These are phyloP conservation scores for Proterorhinus semilunaris DNA, from an alignment of 2,113 vertebrate species.

Conservation along the genomic window DNA sequence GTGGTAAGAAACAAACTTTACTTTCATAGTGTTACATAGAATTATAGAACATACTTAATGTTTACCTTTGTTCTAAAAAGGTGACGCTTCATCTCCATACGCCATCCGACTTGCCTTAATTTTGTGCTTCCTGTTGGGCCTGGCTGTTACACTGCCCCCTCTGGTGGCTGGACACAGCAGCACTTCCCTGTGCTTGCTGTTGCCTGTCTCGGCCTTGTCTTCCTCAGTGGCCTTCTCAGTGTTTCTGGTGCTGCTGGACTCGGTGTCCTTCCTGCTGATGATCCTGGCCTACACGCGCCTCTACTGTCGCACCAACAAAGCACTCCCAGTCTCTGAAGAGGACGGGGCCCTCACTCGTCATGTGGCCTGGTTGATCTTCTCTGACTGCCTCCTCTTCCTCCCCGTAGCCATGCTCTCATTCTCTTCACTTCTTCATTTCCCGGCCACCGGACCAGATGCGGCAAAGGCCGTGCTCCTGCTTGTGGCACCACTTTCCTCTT, in stretches of 20 bases:
- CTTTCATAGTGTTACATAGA: neutral
- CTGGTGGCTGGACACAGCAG: constrained; percentile 77
- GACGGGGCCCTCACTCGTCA: constrained; percentile 88
- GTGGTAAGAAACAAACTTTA: constrained; percentile 17
- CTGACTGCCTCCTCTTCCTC: constrained; percentile 91
- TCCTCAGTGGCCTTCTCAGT: constrained; percentile 81
- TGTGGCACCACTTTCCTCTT: constrained; percentile 86
- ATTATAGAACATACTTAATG: neutral
- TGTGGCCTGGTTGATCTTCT: constrained; percentile 88
- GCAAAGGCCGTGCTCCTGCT: constrained; percentile 87
- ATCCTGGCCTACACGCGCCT: constrained; percentile 85
- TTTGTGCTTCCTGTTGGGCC: constrained; percentile 71
- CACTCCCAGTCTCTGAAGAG: constrained; percentile 60
- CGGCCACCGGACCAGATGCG: constrained; percentile 83
- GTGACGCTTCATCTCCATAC: neutral
- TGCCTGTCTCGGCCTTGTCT: constrained; percentile 73
- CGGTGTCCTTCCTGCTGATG: constrained; percentile 88
- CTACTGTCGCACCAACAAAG: constrained; percentile 76
- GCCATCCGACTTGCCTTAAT: constrained; percentile 29
- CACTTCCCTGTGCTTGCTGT: constrained; percentile 85
- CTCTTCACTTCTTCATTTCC: constrained; percentile 86
- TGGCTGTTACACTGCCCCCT: constrained; percentile 81
- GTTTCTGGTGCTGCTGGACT: constrained; percentile 87
- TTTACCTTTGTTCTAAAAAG: constrained; percentile 14
- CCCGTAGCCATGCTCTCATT: constrained; percentile 90